Conservation (phyloP, 2,113 vertebrate species). For the Microcebus jonahi region DNA sequence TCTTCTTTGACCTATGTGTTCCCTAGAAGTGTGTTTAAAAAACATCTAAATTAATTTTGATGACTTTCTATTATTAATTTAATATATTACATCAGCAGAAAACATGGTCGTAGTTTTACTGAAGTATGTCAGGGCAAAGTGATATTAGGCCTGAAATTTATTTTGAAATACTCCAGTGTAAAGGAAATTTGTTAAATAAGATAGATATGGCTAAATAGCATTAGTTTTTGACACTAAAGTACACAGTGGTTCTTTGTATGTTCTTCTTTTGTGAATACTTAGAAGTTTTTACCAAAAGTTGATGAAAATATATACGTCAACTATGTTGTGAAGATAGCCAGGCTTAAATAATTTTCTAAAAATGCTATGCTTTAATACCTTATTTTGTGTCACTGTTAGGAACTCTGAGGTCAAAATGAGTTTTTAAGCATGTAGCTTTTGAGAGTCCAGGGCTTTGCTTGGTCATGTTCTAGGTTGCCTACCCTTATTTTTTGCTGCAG, state of each 20-base stretch:
- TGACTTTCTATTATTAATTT: neutral
- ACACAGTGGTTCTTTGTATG: neutral
- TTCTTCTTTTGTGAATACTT: neutral
- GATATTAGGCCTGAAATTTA: neutral
- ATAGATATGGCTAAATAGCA: neutral
- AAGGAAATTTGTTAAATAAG: neutral
- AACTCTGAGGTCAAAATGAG: neutral
- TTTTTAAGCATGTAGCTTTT: neutral
- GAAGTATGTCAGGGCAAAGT: neutral
- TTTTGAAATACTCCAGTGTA: neutral
- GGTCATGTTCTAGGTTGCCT: neutral
- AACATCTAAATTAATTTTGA: neutral
- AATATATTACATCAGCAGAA: neutral
- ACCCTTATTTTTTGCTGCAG: neutral
- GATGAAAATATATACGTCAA: neutral
- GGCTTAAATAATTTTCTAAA: neutral
- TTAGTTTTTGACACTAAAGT: neutral
- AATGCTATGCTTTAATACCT: neutral
- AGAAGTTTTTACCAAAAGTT: neutral
- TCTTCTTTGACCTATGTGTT: neutral
- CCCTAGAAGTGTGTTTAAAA: neutral
- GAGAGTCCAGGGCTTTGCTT: neutral
- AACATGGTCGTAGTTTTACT: neutral
- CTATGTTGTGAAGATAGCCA: neutral
- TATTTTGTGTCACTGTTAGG: neutral